Evolutionary conservation across 2,113 vertebrate species (phyloP).

Genomic region (Procavia capensis): DNA sequence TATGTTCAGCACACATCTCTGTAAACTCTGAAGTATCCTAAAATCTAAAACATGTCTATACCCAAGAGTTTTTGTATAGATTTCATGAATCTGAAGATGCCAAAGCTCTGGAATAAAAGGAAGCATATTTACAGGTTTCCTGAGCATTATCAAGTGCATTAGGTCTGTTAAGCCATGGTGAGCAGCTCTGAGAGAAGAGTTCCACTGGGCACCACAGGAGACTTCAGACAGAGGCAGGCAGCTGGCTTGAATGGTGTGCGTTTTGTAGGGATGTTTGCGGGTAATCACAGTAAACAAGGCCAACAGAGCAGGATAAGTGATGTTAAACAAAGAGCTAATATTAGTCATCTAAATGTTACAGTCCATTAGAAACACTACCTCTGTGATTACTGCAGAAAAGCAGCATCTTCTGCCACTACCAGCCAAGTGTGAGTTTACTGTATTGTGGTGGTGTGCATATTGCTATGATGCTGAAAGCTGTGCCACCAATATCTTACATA

Average conservation of each 20-base stretch:
- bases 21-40: conserved; percentile 31
- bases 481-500: neutral
- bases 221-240: neutral
- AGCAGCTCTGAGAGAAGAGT: neutral
- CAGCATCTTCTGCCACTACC: too few relatives aligned
- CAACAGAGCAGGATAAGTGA: neutral
- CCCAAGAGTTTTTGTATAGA: neutral
- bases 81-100: neutral
- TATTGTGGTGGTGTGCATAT: neutral
- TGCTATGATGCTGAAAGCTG: neutral
- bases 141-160: neutral
- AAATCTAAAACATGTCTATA: conserved; percentile 35
- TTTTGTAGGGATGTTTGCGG: neutral
- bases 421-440: neutral
- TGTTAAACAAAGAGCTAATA: neutral
- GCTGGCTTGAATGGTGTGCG: neutral
- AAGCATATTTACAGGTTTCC: neutral
- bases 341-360: neutral
- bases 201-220: neutral
- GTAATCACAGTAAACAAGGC: neutral
- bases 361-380: neutral
- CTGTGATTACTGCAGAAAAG: neutral
- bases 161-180: neutral
- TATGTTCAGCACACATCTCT: neutral
- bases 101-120: neutral